Conservation (phyloP, 1,140 invertebrate species). For the Drosophila ficusphila region DNA sequence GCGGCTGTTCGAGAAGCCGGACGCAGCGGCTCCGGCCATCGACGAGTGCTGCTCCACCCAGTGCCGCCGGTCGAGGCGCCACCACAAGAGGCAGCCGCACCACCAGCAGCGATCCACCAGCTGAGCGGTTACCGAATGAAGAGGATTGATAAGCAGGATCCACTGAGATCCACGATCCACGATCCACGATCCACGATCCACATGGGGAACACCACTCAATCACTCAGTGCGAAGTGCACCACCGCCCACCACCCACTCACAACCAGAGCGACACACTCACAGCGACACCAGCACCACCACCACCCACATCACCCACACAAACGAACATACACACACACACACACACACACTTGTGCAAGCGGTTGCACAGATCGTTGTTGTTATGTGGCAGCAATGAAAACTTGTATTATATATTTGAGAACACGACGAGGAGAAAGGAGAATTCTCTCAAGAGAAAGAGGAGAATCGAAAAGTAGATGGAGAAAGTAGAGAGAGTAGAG, state of each 20-base stretch:
- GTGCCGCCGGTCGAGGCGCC: slow-evolving; percentile 85
- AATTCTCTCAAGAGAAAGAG: slow-evolving; percentile 10
- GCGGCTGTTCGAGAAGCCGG: slow-evolving; percentile 79
- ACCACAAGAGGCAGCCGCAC: slow-evolving; percentile 80
- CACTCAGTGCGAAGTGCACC: slow-evolving; percentile 12
- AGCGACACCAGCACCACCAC: too few relatives aligned
- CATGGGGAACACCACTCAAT: neutral
- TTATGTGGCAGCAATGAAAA: slow-evolving; percentile 49
- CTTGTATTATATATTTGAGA: slow-evolving; percentile 68
- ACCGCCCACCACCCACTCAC: neutral
- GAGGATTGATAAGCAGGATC: slow-evolving; percentile 25
- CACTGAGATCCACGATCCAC: slow-evolving; percentile 6
- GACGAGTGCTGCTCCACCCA: slow-evolving; percentile 86
- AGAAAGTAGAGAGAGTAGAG: neutral
- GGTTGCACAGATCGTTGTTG: slow-evolving; percentile 28
- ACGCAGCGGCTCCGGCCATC: slow-evolving; percentile 61
- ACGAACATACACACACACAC: slow-evolving; percentile 12
- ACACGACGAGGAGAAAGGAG: slow-evolving; percentile 6
- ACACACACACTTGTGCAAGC: slow-evolving; percentile 23
- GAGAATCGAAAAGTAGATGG: slow-evolving; percentile 5
- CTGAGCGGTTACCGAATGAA: slow-evolving; percentile 25
- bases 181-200: slow-evolving; percentile 15
- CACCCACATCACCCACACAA: slow-evolving; percentile 16
- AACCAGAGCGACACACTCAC: slow-evolving; percentile 5
- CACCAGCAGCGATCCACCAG: slow-evolving; percentile 56